Base-by-base conservation (phyloP, 1,140 invertebrate species). In the Trialeurodes vaporariorum region DNA sequence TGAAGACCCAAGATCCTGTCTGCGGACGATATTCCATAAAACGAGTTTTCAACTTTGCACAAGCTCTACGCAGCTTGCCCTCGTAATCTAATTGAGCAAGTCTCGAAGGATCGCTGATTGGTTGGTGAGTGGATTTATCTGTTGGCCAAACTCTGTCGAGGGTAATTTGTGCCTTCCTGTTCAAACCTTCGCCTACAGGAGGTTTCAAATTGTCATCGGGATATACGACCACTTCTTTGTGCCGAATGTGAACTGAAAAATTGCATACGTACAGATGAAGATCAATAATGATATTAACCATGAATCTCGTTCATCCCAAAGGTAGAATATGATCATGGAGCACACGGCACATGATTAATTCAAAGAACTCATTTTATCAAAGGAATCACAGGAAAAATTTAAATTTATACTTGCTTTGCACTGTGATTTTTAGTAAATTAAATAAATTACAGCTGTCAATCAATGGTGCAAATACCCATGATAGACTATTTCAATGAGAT, bases 11-110 rank as follows among this genome's bases (percentile, higher is more conserved):
- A 23, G 93, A 95, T 11, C 97, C 97, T 58, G 93, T 97, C 76
- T 93, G 89, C 0, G 95, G 91, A 0, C 92, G 82, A 78, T 98
- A 99, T 74, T 98, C 96, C 21, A 97, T 86, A 76, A 99, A 98
- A 63, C 86, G 86, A 0, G 93, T 93, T 64, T 88, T 87, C 72
- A 97, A 86, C 75, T 92, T 94, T 61, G 86, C 84, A 67, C 93
- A 94, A 1, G 91, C 88, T 63, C 86, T 82, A 59, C 93, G 86
- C 59, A 99, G 77, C 75, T 92, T 94, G 17, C 86, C 88, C 73
- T 93, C 86, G 80, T 94, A 99, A 73, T 93, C 88, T 85, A 97
- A 90, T 58, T 84, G 82, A 5, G 83, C 76, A 0, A 98, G 76
- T 71, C 89, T 84, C 25, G 89, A 83, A 0, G 90, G 84, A 76